These are phyloP conservation scores for Corapipo altera DNA, from an alignment of 2,113 vertebrate genomes.

Conservation along the genomic window DNA sequence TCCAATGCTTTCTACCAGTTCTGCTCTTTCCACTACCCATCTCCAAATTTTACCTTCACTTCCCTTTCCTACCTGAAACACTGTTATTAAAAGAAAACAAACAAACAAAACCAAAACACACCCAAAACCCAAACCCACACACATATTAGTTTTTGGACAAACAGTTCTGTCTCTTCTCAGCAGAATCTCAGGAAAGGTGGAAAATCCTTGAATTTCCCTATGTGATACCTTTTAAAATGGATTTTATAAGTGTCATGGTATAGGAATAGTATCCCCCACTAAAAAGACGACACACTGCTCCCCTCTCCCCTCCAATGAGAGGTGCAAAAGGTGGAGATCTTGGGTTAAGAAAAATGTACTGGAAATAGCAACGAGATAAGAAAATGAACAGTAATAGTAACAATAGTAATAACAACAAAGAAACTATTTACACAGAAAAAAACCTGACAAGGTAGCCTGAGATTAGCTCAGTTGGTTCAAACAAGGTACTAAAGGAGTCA, in stretches of 20 bases:
- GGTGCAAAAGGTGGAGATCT: neutral
- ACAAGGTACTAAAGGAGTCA: neutral
- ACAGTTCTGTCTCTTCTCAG: neutral
- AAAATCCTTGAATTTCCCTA: neutral
- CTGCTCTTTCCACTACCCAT: neutral
- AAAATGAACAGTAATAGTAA: neutral
- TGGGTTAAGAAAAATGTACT: neutral
- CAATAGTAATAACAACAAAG: neutral
- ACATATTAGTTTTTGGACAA: neutral
- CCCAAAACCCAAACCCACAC: fast-evolving
- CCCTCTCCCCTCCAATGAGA: neutral
- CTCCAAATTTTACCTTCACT: neutral
- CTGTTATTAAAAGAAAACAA: fast-evolving
- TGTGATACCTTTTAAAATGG: neutral
- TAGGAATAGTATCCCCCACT: neutral
- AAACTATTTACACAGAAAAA: neutral
- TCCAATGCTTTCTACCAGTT: neutral
- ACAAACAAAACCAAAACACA: neutral
- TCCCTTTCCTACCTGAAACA: neutral
- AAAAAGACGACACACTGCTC: neutral
- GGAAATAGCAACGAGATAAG: neutral
- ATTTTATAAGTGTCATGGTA: neutral
- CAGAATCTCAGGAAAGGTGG: neutral
- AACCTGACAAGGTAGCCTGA: neutral
- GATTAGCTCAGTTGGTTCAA: neutral